phyloP scores from a whole-genome alignment of 2,797 vertebrate species.

The Rhinella marina region DNA sequence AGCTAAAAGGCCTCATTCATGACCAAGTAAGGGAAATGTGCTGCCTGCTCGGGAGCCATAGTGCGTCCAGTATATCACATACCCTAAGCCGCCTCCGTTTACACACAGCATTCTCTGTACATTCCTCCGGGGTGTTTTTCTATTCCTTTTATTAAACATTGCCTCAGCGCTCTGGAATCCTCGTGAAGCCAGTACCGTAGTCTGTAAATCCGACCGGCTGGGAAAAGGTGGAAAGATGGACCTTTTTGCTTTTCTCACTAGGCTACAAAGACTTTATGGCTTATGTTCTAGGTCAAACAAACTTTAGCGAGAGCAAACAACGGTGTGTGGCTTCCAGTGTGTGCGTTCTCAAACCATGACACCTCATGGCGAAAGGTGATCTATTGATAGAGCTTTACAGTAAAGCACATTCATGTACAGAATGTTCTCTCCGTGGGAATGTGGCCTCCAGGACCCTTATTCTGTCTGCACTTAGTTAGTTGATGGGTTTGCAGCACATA shows the following conservation, averaged over 20 bases:
- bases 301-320: slow-evolving; percentile 1
- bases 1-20: slow-evolving; percentile 55
- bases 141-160: slow-evolving; percentile 51
- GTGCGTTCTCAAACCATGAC: not conserved
- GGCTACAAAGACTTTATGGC: not conserved
- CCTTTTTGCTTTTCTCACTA: not conserved
- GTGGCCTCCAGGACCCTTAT: not conserved
- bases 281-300: slow-evolving; percentile 43
- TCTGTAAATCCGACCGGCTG: slow-evolving; percentile 30
- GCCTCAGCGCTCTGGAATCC: slow-evolving; percentile 40
- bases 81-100: slow-evolving; percentile 9
- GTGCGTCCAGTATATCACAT: slow-evolving; percentile 6
- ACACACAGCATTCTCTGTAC: slow-evolving; percentile 13
- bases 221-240: slow-evolving; percentile 5
- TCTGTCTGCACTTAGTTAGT: not conserved
- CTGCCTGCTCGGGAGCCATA: slow-evolving; percentile 6
- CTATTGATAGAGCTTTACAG: not conserved
- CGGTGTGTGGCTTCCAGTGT: slow-evolving; percentile 28
- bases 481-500: too few species aligned
- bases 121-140: slow-evolving; percentile 39
- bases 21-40: slow-evolving; percentile 51
- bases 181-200: slow-evolving; percentile 20
- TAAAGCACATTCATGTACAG: not conserved
- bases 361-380: not conserved
- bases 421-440: not conserved